Evolutionary conservation across 1,140 invertebrate genomes (phyloP), one percentile per base, ranked within the genome.

Genomic region (Scaptomyza hsui): DNA sequence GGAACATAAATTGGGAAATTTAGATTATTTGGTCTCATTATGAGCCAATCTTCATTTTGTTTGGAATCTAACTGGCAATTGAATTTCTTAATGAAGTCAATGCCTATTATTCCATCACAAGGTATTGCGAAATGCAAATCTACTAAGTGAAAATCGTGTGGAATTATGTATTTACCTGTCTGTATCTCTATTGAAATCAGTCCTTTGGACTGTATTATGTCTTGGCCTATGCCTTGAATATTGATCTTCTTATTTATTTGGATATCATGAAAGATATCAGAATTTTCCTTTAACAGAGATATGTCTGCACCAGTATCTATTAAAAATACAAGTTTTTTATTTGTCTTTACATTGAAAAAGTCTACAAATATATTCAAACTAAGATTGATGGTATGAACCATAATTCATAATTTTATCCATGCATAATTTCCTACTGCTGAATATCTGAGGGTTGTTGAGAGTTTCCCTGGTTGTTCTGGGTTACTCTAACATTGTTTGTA

Each of bases 291-390:
- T 32, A 65, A n/a, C 5, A 56, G 15, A 12, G 15, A 56, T 45
- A 64, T 56, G 12, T 64, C 61, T 53, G 42, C 49, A 37, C 35
- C 21, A 12, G 61, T 63, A 26, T 47, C 60, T 52, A 63, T 35
- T 63, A 63, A 45, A 45, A 63, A 52, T 24, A 59, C 24, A 3
- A 26, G 24, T 26, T 26, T 26, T 26, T 26, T 26, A 26, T 26
- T 26, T 26, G 24, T 26, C 24, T 26, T 26, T 6, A 26, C 24
- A 26, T 26, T 26, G 24, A 26, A 26, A 6, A 32, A 15, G 9
- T 42, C 24, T 41, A 45, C 26, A n/a, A 56, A 29, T 12, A 56
- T 56, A 55, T 42, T 55, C 1, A 55, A 12, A 42, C 5, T 55
- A 42, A 55, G 37, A 42, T 55, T 55, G 52, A 55, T 55, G 37